These are phyloP conservation scores for Lerema accius DNA, from an alignment of 1,140 invertebrate genomes.

Conservation along the genomic window DNA sequence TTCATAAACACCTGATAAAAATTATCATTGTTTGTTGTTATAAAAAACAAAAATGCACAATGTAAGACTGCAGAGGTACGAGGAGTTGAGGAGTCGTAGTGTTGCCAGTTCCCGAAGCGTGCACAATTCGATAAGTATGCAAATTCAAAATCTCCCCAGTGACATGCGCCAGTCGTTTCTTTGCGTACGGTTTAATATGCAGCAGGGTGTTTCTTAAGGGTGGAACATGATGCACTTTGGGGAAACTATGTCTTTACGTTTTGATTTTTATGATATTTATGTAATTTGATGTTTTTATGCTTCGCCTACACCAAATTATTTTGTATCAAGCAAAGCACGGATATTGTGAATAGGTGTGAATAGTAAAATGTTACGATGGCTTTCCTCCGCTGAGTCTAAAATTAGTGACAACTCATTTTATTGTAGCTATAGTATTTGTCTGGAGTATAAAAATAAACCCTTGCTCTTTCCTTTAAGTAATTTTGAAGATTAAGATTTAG, in stretches of 20 bases:
- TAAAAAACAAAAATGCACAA: background rate
- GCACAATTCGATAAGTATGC: constrained; percentile 27
- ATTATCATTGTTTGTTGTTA: background rate
- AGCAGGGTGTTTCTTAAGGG: constrained; percentile 16
- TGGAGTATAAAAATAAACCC: too few relatives aligned
- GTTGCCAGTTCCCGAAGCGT: constrained; percentile 16
- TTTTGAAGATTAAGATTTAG: too few relatives aligned
- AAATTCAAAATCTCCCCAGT: constrained; percentile 19
- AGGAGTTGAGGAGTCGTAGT: constrained; percentile 2
- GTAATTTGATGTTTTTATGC: too few relatives aligned
- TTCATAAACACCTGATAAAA: too few relatives aligned
- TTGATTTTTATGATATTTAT: constrained; percentile 4
- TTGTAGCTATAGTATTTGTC: too few relatives aligned
- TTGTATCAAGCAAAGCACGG: too few relatives aligned
- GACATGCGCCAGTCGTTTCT: constrained; percentile 11
- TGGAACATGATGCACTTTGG: constrained; percentile 21
- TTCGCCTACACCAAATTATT: too few relatives aligned
- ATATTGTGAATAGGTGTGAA: too few relatives aligned
- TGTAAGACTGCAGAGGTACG: constrained; percentile 4
- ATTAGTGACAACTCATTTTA: too few relatives aligned
- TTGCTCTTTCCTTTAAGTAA: too few relatives aligned
- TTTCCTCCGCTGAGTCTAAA: too few relatives aligned
- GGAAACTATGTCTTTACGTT: constrained; percentile 3
- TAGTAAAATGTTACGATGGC: too few relatives aligned
- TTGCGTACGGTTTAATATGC: constrained; percentile 21